phyloP scores from a whole-genome alignment of 2,113 vertebrate species.

The Chloropsis hardwickii region DNA sequence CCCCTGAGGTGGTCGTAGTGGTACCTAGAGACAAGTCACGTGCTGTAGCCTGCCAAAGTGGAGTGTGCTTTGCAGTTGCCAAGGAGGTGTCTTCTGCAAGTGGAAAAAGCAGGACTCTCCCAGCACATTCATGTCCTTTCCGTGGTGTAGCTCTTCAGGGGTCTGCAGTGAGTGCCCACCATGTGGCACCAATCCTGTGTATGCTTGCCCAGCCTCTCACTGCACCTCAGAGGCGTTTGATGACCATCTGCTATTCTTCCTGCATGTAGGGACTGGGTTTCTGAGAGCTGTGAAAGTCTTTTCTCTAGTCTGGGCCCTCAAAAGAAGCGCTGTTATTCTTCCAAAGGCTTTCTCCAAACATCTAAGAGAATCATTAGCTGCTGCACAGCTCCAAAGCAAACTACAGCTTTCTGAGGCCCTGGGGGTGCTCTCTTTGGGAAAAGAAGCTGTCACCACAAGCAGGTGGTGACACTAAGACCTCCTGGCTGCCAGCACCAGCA shows the following conservation, averaged over 20 bases:
- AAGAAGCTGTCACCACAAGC: not conserved
- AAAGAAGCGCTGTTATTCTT: not conserved
- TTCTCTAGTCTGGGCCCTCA: not conserved
- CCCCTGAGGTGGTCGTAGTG: not conserved
- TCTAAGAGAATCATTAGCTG: not conserved
- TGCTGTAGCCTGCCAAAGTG: not conserved
- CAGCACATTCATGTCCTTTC: rapidly evolving
- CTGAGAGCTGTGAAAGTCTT: not conserved
- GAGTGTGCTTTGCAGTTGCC: not conserved
- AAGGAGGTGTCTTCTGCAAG: not conserved
- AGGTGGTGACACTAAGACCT: not conserved
- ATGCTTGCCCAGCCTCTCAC: not conserved
- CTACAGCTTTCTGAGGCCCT: not conserved
- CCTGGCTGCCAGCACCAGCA: not conserved
- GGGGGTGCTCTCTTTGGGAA: not conserved
- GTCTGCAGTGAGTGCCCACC: not conserved
- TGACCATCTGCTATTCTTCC: not conserved
- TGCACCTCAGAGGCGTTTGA: not conserved
- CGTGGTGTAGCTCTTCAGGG: not conserved
- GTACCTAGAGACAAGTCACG: not conserved
- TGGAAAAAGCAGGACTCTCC: not conserved
- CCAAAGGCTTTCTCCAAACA: not conserved
- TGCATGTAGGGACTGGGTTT: not conserved
- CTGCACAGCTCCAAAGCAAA: not conserved
- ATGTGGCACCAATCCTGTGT: not conserved